phyloP scores from a whole-genome alignment of 23 tunicate genomes.

The Pegea sp. region DNA sequence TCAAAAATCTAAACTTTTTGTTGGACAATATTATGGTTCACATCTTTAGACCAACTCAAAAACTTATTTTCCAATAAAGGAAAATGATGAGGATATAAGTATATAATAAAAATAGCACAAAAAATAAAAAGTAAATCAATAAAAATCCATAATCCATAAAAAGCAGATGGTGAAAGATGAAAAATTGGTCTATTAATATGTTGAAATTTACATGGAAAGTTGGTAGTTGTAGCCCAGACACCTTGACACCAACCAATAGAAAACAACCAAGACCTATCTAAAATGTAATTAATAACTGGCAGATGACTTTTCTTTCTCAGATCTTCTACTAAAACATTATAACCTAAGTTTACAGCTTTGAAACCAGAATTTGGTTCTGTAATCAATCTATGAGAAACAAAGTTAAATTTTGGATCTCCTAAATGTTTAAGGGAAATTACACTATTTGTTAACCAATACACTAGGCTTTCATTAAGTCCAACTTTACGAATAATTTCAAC shows the following conservation, averaged over 20 bases:
- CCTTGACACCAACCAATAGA: constrained; percentile 38
- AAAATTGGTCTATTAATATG: background rate
- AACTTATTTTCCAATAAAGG: no score
- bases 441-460: constrained; percentile 30
- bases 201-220: background rate
- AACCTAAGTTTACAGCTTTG: constrained; percentile 14
- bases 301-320: constrained; percentile 5
- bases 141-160: constrained; percentile 5
- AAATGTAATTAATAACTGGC: constrained; percentile 11
- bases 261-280: constrained; percentile 12
- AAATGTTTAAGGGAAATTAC: constrained; percentile 1
- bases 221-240: constrained; percentile 32
- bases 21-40: no score
- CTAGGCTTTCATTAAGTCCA: constrained; percentile 17
- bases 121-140: constrained; percentile 2
- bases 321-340: constrained; percentile 5
- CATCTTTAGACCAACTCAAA: no score
- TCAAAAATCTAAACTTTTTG: no score
- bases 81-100: no score
- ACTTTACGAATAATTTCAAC: constrained; percentile 11
- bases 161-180: constrained; percentile 2
- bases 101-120: no score
- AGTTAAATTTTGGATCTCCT: constrained; percentile 29
- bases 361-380: constrained; percentile 7
- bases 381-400: constrained; percentile 3